A percentile compares a stretch with the other conserved stretches of the same genome.
These are phyloP conservation scores for Linurgus olivaceus DNA, from an alignment of 2,797 vertebrate species.

Conservation along the genomic window DNA sequence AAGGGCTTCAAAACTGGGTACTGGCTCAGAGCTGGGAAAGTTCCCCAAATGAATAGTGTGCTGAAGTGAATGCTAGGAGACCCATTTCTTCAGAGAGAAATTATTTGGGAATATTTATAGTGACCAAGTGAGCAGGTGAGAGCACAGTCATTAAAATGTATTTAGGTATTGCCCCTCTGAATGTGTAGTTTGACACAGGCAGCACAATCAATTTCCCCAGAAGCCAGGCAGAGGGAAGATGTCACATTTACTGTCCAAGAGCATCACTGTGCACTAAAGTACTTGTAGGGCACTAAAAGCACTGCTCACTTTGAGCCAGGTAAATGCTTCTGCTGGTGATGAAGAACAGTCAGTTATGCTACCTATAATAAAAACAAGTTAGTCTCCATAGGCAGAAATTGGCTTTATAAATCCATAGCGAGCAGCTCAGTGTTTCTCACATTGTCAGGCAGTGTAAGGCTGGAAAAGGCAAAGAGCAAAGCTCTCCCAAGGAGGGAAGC, in stretches of 20 bases:
- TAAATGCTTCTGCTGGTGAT: not conserved
- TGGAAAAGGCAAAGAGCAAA: not conserved
- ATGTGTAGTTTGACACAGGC: not conserved
- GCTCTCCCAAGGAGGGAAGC: not conserved
- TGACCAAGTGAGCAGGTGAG: not conserved
- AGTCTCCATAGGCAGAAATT: not conserved
- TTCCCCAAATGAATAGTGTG: not conserved
- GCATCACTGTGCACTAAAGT: not conserved
- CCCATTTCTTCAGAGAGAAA: not conserved
- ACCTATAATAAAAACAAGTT: not conserved
- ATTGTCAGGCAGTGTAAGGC: not conserved
- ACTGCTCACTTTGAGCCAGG: not conserved
- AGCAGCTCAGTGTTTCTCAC: not conserved
- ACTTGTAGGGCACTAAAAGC: not conserved
- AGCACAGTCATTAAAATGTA: not conserved
- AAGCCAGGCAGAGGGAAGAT: not conserved
- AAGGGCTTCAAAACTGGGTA: not conserved
- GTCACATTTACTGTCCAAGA: not conserved
- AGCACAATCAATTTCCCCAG: not conserved
- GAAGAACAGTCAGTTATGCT: conserved; percentile 11
- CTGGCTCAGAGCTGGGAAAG: not conserved
- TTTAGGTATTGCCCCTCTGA: not conserved
- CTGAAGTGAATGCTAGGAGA: not conserved
- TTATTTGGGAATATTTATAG: conserved; percentile 9
- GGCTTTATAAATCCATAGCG: not conserved